Percentiles rank a stretch among this genome's conserved stretches.
phyloP scores from a whole-genome alignment of 2,888 invertebrate species.

The Chloroclysta siterata region DNA sequence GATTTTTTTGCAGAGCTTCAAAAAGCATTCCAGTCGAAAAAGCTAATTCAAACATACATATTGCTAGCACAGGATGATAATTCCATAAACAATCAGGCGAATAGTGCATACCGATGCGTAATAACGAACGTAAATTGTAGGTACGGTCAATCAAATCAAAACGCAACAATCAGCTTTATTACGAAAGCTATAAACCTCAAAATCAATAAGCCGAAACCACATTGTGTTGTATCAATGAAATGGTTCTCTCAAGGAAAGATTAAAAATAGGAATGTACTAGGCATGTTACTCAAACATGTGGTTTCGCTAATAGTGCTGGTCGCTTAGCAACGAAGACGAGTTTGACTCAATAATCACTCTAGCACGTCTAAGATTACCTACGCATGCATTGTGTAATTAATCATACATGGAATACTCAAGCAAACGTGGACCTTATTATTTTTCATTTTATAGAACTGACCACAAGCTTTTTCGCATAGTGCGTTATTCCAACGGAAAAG shows the following conservation, averaged over 20 bases:
- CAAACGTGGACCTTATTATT: no score
- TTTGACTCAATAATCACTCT: background rate
- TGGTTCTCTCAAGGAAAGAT: conserved; percentile 58
- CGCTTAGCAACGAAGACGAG: conserved; percentile 11
- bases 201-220: conserved; percentile 30
- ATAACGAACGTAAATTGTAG: conserved; percentile 52
- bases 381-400: no score
- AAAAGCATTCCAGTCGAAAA: conserved; percentile 19
- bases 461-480: no score
- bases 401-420: no score
- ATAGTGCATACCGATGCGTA: conserved; percentile 57
- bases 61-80: conserved; percentile 53
- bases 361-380: background rate
- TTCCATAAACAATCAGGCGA: conserved; percentile 53
- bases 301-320: conserved; percentile 43
- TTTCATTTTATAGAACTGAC: no score
- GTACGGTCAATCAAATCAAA: conserved; percentile 24
- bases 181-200: conserved; percentile 33
- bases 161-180: conserved; percentile 30
- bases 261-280: conserved; percentile 57
- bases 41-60: conserved; percentile 41
- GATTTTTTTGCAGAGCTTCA: conserved; percentile 4
- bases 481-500: no score
- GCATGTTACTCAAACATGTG: conserved; percentile 47
- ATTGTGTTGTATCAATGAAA: conserved; percentile 62